Base-by-base conservation (phyloP, 1,140 invertebrate genomes). In the Drosophila guanche region DNA sequence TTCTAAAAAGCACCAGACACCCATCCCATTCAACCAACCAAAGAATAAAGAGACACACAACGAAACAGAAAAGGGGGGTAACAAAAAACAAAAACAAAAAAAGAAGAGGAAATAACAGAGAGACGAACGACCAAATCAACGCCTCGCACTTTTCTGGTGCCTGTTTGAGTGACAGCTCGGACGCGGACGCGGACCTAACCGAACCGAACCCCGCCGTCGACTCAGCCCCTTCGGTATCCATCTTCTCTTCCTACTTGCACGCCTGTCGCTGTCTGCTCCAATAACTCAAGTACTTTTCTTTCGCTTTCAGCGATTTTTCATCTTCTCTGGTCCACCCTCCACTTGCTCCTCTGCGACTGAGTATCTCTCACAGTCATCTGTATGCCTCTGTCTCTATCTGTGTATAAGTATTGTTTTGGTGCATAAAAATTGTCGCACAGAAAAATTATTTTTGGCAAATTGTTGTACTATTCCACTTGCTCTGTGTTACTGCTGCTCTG, bases 401-500 rank as follows among this genome's bases (percentile, higher is more conserved):
- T 53, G 33, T 43, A 42, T 57, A 63, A 22, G 60, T 80, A 59
- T 65, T 43, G 33, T 77, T 67, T 53, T 50, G 74, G 33, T 75
- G 76, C 76, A 80, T 70, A 78, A 81, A 80, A 80, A 81, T 74
- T 80, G 80, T 85, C 79, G 69, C 79, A 48, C 27, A 80, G 54
- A 47, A 60, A 86, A 84, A 85, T 85, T 85, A 85, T 85, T 85
- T 85, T 85, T 86, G 81, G 80, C 77, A 85, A 75, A 86, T 74
- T 80, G 67, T 37, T 37, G 33, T 37, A 37, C 33, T 79, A 63
- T 76, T 76, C 63, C 67, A 61, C 55, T 63, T 61, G 63, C 41
- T 22, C 51, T 61, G 55, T 48, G 45, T 40, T 67, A 59, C 33
- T 56, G 27, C 27, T 27, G 29, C 46, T 58, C 23, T 14, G 40